Conservation (phyloP, 1,140 invertebrate genomes). For the Drosophila persimilis region DNA sequence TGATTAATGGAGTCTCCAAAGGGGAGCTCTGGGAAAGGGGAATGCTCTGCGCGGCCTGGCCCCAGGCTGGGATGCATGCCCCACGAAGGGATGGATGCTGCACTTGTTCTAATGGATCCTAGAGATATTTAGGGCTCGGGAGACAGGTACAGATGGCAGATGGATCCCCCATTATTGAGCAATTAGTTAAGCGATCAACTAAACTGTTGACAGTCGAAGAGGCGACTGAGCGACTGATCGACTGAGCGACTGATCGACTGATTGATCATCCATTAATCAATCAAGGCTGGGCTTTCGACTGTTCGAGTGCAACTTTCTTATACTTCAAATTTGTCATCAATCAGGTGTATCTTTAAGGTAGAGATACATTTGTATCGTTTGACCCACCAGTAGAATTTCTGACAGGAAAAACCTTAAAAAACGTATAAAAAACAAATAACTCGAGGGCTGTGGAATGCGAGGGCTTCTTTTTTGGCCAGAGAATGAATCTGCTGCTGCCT, state of each 20-base stretch:
- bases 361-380: too few relatives aligned
- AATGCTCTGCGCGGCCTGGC: slow-evolving; percentile 14
- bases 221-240: too few relatives aligned
- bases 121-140: background rate
- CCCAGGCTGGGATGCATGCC: slow-evolving; percentile 30
- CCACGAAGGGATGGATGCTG: slow-evolving; percentile 38
- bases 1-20: slow-evolving; percentile 60
- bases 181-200: slow-evolving; percentile 68
- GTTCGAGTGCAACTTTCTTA: slow-evolving; percentile 60
- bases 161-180: slow-evolving; percentile 55
- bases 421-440: slow-evolving; percentile 51
- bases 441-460: slow-evolving; percentile 60
- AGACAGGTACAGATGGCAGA: slow-evolving; percentile 13
- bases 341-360: background rate
- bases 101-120: slow-evolving; percentile 70
- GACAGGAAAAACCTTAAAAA: slow-evolving; percentile 33
- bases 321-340: slow-evolving; percentile 63
- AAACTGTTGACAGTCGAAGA: slow-evolving; percentile 67
- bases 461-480: slow-evolving; percentile 25
- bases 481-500: too few relatives aligned
- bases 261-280: slow-evolving; percentile 53
- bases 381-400: slow-evolving; percentile 74
- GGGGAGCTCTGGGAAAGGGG: slow-evolving; percentile 46
- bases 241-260: too few relatives aligned
- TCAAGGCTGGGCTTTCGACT: slow-evolving; percentile 32